Percentiles rank a stretch among this genome's conserved stretches.
Evolutionary conservation across 2,113 vertebrate species (phyloP).

Genomic region (Chelonoidis abingdonii): DNA sequence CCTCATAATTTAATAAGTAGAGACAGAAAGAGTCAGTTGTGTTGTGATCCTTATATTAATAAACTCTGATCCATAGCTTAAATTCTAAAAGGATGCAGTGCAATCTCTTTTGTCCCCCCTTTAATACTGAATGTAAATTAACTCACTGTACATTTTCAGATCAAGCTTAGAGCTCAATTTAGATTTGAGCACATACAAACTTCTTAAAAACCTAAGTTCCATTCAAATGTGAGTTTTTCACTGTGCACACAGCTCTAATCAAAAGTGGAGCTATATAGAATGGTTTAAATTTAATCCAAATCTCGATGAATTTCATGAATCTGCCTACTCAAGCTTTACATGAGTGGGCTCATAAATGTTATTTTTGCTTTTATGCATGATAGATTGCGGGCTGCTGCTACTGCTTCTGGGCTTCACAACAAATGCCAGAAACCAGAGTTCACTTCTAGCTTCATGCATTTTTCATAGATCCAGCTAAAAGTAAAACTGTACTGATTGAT

Average conservation of each 20-base stretch:
- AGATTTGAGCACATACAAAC: constrained; percentile 62
- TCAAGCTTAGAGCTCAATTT: constrained; percentile 68
- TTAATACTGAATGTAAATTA: constrained; percentile 48
- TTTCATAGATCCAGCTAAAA: constrained; percentile 58
- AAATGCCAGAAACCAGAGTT: constrained; percentile 31
- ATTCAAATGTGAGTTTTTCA: constrained; percentile 68
- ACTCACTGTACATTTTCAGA: constrained; percentile 31
- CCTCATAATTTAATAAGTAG: constrained; percentile 46
- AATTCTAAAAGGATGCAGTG: background rate
- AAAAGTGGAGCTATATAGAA: constrained; percentile 71
- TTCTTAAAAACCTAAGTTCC: constrained; percentile 67
- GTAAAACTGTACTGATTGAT: constrained; percentile 68
- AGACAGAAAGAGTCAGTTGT: background rate
- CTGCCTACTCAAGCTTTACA: constrained; percentile 75
- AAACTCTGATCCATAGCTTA: constrained; percentile 28
- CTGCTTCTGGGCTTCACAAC: constrained; percentile 27
- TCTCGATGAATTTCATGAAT: constrained; percentile 78
- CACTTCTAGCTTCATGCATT: constrained; percentile 36
- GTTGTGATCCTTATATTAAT: constrained; percentile 43
- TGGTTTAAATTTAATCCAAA: constrained; percentile 80
- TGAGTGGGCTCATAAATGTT: constrained; percentile 66
- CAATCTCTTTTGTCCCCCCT: background rate
- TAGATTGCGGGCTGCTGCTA: constrained; percentile 1
- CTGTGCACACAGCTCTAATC: constrained; percentile 70
- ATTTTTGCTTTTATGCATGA: constrained; percentile 71